Evolutionary conservation across 2,888 invertebrate species (phyloP), one percentile per base, ranked within the genome.

Genomic region (Papilio elwesi): DNA sequence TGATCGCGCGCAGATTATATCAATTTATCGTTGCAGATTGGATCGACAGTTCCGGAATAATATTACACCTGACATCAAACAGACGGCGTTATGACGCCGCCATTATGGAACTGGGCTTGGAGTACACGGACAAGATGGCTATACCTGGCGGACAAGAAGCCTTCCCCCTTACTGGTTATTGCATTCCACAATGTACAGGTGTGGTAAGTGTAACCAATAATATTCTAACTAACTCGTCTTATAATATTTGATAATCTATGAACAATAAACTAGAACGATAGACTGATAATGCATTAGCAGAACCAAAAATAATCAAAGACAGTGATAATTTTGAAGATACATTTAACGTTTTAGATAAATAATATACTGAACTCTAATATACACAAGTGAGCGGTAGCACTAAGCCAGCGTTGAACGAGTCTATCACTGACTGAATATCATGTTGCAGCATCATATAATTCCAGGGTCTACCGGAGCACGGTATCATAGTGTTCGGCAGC

Each of bases 81-180:
- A 92, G 97, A 57, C 95, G 99, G 26, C 93, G 95, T 76, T 96
- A 96, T 87, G 99, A 99, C 85, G 99, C 99, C 0, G 99, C 97
- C 2, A 97, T 99, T 12, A 97, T 99, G 94, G 99, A 99, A 90
- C 90, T 99, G 6, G 99, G 99, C 0, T 92, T 99, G 63, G 99
- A 99, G 85, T 99, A 99, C 85, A 97, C 97, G 0, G 98, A 99
- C 90, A 99, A 99, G 94, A 99, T 99, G 98, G 99, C 98, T 0
- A 98, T 99, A 76, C 99, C 99, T 0, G 98, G 98, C 0, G 93
- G 95, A 5, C 97, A 97, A 83, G 91, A 95, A 68, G 94, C 94
- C 5, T 99, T 99, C 89, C 94, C 96, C 0, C 88, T 99, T 47
- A 96, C 96, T 36, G 99, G 98, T 2, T 97, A 98, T 86, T 99